Evolutionary conservation across 92 coral and sea anemone species (phyloP).

Genomic region (Epizoanthus stellaris): DNA sequence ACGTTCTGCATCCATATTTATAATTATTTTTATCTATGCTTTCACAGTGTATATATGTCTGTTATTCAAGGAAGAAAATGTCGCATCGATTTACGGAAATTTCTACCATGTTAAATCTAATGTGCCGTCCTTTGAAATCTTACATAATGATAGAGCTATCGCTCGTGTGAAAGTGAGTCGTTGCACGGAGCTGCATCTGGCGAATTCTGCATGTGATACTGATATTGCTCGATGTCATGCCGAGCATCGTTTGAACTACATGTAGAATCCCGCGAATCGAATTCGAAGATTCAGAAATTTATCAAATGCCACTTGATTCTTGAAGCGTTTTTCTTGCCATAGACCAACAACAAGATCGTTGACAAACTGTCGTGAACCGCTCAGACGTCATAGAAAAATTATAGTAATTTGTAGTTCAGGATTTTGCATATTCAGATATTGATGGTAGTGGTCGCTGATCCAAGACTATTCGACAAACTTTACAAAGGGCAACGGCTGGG

Average conservation of each 20-base stretch:
- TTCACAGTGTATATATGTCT: not conserved
- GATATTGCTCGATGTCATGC: not conserved
- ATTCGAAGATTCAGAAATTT: not conserved
- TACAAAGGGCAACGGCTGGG: too few relatives aligned
- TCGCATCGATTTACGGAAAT: not conserved
- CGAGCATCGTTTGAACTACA: slow-evolving; percentile 2
- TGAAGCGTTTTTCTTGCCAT: too few relatives aligned
- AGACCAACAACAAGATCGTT: too few relatives aligned
- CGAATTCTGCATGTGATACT: not conserved
- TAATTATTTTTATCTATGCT: too few relatives aligned
- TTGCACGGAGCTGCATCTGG: not conserved
- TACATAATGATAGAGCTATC: not conserved
- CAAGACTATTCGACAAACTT: too few relatives aligned
- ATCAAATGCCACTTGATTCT: not conserved
- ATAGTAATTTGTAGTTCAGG: too few relatives aligned
- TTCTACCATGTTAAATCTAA: not conserved
- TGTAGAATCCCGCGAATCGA: not conserved
- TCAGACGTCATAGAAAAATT: too few relatives aligned
- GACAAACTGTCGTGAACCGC: too few relatives aligned
- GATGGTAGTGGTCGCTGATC: too few relatives aligned
- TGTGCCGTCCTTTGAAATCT: not conserved
- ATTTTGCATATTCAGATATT: too few relatives aligned
- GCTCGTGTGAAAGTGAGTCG: not conserved
- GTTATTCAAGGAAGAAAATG: not conserved
- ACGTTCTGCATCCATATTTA: not conserved